Conservation (phyloP, 2,113 vertebrate species). For the Propithecus coquereli region DNA sequence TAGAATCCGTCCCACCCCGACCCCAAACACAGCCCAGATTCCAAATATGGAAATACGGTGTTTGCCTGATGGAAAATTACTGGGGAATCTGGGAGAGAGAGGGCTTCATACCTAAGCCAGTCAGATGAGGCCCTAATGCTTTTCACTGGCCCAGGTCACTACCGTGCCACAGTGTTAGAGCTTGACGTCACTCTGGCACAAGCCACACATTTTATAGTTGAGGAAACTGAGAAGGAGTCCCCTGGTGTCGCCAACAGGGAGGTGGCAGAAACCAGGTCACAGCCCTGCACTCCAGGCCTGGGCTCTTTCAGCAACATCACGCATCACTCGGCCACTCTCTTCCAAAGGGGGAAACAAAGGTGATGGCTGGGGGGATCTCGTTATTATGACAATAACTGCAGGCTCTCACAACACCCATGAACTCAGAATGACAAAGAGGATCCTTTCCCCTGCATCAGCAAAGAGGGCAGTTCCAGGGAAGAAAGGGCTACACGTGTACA, state of each 20-base stretch:
- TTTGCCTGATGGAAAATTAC: conserved; percentile 30
- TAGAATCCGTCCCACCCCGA: not conserved
- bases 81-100: not conserved
- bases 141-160: not conserved
- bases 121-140: not conserved
- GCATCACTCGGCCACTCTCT: not conserved
- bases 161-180: not conserved
- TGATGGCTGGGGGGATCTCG: not conserved
- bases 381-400: not conserved
- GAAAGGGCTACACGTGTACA: not conserved
- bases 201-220: not conserved
- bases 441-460: not conserved
- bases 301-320: not conserved
- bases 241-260: not conserved
- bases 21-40: not conserved
- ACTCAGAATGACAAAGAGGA: not conserved
- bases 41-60: not conserved
- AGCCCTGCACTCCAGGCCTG: not conserved
- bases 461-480: not conserved
- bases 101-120: not conserved
- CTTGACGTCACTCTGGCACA: not conserved
- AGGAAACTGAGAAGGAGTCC: not conserved
- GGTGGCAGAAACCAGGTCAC: not conserved
- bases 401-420: not conserved
- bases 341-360: not conserved